These are phyloP conservation scores for Pseudopleuronectes americanus DNA, from an alignment of 2,797 vertebrate species.

Conservation along the genomic window DNA sequence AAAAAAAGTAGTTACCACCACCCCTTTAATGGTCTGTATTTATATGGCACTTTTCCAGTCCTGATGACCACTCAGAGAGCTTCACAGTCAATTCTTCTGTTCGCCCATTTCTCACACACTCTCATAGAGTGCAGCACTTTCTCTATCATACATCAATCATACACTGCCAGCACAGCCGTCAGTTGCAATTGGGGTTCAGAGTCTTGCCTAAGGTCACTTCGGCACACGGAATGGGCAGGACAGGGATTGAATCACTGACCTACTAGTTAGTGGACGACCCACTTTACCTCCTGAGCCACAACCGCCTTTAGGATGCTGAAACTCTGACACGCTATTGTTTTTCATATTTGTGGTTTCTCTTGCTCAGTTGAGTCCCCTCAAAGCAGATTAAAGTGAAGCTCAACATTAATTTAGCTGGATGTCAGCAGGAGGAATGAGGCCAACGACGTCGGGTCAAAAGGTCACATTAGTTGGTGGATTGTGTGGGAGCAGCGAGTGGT, in stretches of 20 bases:
- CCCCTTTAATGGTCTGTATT: no score
- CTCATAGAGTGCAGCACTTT: no score
- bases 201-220: no score
- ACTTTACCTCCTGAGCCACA: not conserved
- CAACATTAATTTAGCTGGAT: slow-evolving; percentile 58
- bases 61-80: no score
- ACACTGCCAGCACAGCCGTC: no score
- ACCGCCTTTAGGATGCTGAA: slow-evolving; percentile 25
- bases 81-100: no score
- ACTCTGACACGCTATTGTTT: not conserved
- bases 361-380: slow-evolving; percentile 28
- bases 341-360: slow-evolving; percentile 14
- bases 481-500: slow-evolving; percentile 9
- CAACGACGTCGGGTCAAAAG: slow-evolving; percentile 21
- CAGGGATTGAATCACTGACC: no score
- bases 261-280: no score
- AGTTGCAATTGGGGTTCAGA: no score
- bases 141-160: no score
- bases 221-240: no score
- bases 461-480: slow-evolving; percentile 38
- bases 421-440: slow-evolving; percentile 31
- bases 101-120: not conserved
- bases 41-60: no score
- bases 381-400: slow-evolving; percentile 58
- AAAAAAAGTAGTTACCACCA: not conserved